Conservation (phyloP, 2,797 vertebrate species). For the Channa striata region DNA sequence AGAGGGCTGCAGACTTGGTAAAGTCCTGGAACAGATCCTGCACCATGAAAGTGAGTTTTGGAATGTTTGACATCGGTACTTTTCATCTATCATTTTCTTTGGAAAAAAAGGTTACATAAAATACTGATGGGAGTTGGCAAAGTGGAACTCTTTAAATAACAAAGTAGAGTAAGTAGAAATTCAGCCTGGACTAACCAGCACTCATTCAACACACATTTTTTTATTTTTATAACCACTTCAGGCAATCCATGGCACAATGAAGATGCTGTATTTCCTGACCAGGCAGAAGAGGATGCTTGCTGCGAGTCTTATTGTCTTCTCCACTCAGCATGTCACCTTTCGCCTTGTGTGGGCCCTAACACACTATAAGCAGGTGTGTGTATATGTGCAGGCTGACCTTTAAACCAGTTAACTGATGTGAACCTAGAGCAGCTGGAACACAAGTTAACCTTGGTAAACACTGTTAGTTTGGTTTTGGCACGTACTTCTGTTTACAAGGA, state of each 20-base stretch:
- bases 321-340: slow-evolving; percentile 90
- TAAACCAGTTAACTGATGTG: neutral
- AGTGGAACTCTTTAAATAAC: no score
- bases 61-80: neutral
- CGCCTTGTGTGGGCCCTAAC: slow-evolving; percentile 91
- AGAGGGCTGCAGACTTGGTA: slow-evolving; percentile 89
- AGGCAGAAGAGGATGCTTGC: slow-evolving; percentile 86
- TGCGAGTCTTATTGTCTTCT: slow-evolving; percentile 89
- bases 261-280: slow-evolving; percentile 89
- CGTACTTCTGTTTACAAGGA: neutral
- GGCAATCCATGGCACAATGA: slow-evolving; percentile 86
- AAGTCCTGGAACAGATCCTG: slow-evolving; percentile 93
- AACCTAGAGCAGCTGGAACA: neutral
- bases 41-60: slow-evolving; percentile 88
- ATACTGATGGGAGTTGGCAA: neutral
- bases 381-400: neutral
- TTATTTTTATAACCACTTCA: slow-evolving; percentile 60
- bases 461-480: neutral
- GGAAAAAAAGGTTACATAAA: neutral
- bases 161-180: neutral
- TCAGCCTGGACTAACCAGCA: neutral
- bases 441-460: neutral
- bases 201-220: neutral
- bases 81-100: neutral
- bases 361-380: slow-evolving; percentile 88